Evolutionary conservation across 1,140 invertebrate species (phyloP).

Genomic region (Campoletis sonorensis): DNA sequence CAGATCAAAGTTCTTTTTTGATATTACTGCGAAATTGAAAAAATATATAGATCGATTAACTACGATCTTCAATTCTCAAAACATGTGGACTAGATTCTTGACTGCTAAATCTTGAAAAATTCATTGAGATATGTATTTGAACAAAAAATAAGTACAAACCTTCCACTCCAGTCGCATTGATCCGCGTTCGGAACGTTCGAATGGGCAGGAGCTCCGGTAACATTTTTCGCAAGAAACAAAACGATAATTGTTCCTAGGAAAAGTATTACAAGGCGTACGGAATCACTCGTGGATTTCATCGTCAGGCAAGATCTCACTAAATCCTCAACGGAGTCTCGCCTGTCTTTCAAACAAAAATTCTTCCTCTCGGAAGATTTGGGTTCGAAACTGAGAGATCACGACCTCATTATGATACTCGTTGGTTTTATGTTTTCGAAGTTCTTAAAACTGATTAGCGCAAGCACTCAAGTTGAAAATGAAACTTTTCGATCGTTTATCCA

Average conservation of each 20-base stretch:
- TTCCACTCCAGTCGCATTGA: constrained; percentile 75
- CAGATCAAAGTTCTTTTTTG: too few species aligned
- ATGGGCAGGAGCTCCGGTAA: constrained; percentile 63
- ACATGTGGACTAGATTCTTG: too few species aligned
- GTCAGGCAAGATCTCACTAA: constrained; percentile 27
- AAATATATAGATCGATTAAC: not conserved
- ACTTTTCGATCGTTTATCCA: too few species aligned
- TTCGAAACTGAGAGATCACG: not conserved
- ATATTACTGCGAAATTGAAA: too few species aligned
- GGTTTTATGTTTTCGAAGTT: not conserved
- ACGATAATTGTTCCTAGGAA: constrained; percentile 53
- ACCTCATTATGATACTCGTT: not conserved
- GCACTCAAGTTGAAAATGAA: not conserved
- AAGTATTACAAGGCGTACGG: constrained; percentile 53
- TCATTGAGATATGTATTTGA: not conserved
- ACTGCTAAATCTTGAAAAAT: not conserved
- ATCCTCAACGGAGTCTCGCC: not conserved
- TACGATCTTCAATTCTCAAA: not conserved
- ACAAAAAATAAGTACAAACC: constrained; percentile 63
- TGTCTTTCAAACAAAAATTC: constrained; percentile 5
- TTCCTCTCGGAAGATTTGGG: not conserved
- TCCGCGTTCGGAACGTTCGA: constrained; percentile 66
- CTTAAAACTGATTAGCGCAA: not conserved
- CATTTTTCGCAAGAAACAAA: constrained; percentile 52
- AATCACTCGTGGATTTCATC: constrained; percentile 48